phyloP scores from a whole-genome alignment of 2,888 invertebrate species.

The Helicoverpa assulta region DNA sequence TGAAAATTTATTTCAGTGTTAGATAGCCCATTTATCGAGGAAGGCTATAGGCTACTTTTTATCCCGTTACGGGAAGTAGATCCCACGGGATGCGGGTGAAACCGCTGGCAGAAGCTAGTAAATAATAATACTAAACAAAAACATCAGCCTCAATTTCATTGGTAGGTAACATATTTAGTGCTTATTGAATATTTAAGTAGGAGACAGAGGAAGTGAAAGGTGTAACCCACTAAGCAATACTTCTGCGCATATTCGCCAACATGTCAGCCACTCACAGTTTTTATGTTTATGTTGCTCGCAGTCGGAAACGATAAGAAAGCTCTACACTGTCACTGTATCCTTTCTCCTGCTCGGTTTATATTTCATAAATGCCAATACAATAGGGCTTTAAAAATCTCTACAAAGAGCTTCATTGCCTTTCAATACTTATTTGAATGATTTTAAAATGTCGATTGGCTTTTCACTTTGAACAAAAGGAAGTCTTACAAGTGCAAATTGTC shows the following conservation, averaged over 20 bases:
- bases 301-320: conserved; percentile 35
- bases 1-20: no score
- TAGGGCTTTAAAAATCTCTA: conserved; percentile 25
- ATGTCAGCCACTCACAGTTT: conserved; percentile 22
- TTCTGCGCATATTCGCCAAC: conserved; percentile 14
- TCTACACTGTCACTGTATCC: conserved; percentile 30
- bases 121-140: no score
- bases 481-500: conserved; percentile 15
- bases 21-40: no score
- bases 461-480: conserved; percentile 26
- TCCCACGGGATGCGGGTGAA: no score
- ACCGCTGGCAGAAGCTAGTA: no score
- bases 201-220: no score
- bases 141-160: no score
- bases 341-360: conserved; percentile 37
- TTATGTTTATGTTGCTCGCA: conserved; percentile 41
- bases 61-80: no score
- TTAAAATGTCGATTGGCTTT: conserved; percentile 29
- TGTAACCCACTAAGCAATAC: background rate
- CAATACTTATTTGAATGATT: conserved; percentile 38
- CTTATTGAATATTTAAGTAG: no score
- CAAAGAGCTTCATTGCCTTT: conserved; percentile 32
- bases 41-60: no score
- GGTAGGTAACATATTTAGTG: no score
- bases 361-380: conserved; percentile 42